Conservation (phyloP, 2,888 invertebrate genomes). For the Dasysyrphus tricinctus region DNA sequence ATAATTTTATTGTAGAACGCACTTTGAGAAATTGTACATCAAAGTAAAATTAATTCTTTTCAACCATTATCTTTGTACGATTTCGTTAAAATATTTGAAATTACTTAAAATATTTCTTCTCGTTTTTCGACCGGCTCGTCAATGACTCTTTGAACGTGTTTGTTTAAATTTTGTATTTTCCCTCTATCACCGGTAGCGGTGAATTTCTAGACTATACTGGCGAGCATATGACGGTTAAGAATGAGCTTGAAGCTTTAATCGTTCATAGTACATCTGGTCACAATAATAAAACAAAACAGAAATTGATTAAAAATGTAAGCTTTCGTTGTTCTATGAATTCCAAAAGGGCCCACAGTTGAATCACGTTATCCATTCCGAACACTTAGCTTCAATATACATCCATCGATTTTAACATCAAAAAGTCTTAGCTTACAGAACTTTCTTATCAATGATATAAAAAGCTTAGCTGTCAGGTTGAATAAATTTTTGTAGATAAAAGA, state of each 20-base stretch:
- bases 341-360: conserved; percentile 35
- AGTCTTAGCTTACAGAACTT: background rate
- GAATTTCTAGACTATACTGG: conserved; percentile 46
- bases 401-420: too few species aligned
- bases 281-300: conserved; percentile 6
- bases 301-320: conserved; percentile 7
- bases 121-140: background rate
- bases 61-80: background rate
- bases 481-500: conserved; percentile 15
- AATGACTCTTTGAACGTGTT: background rate
- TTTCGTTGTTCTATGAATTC: conserved; percentile 2
- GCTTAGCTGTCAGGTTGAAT: conserved; percentile 3
- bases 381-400: conserved; percentile 51
- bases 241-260: conserved; percentile 66
- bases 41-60: background rate
- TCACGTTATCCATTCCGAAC: conserved; percentile 7
- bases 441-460: conserved; percentile 54
- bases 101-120: background rate
- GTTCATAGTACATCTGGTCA: conserved; percentile 17
- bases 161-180: conserved; percentile 31
- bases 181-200: conserved; percentile 37
- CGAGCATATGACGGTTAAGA: conserved; percentile 48
- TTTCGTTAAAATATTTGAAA: background rate
- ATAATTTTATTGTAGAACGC: background rate
- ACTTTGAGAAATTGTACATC: background rate